Base-by-base conservation (phyloP, 1,140 invertebrate genomes). In the Aethina tumida region DNA sequence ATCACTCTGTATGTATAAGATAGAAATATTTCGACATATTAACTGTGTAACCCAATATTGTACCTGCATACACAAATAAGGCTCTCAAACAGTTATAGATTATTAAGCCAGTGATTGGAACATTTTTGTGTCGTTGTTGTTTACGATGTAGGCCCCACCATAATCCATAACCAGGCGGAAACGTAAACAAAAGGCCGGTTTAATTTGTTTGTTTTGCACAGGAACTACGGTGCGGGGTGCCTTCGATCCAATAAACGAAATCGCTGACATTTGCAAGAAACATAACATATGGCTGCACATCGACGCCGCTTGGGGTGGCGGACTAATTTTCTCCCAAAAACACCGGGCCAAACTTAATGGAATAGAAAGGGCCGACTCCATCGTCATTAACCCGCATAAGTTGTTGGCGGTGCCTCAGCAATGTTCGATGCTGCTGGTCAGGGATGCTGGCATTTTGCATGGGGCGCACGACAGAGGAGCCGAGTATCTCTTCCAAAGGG, bases 321-420 rank as follows among this genome's bases (percentile, higher is more conserved):
- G 73, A n/a, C 59, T 71, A 8, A 56, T 81, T 29, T 63, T 81
- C 52, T 75, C 73, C 8, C 57, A 60, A 18, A 72, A 67, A 52
- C 62, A 77, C 54, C 56, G 67, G 35, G 49, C 68, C 39, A 58
- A 71, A 42, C 49, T 78, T 29, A 65, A 65, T 32, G 75, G 75
- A 28, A 70, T 79, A 25, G 62, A 77, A 43, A 54, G 71, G 41
- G 74, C 73, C 4, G 66, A 80, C 52, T 79, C 77, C 0, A 64
- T 79, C 16, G 74, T 75, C 7, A 79, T 78, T 71, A 81, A 81
- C 58, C 76, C 76, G 7, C 77, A 81, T 52, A 81, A 79, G 52
- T 58, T 79, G 49, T 65, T 81, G 53, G 75, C 73, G 8, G 70
- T 67, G 10, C 70, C 73, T n/a, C 67, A 79, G 34, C 78, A 81